phyloP scores from a whole-genome alignment of 2,113 vertebrate genomes.

The Grammomys surdaster region DNA sequence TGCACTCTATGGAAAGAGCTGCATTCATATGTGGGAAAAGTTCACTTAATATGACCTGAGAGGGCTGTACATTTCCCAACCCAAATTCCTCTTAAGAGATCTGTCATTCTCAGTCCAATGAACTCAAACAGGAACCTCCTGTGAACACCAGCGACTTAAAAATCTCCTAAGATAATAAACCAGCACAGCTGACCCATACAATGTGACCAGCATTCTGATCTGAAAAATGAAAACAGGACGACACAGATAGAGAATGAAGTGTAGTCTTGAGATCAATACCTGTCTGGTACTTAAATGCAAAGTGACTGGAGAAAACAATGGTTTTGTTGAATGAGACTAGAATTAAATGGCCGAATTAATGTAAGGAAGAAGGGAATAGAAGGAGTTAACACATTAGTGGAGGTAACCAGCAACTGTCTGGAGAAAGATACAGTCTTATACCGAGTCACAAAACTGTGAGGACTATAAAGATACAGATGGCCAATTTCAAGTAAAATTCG shows the following conservation, averaged over 20 bases:
- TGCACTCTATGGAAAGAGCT: slow-evolving; percentile 62
- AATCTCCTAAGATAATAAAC: slow-evolving; percentile 60
- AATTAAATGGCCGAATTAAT: background rate
- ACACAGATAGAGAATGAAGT: background rate
- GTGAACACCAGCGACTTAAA: slow-evolving; percentile 46
- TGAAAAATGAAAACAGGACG: background rate
- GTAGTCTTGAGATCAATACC: background rate
- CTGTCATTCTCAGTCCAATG: slow-evolving; percentile 25
- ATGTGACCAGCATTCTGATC: background rate
- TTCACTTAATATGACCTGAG: slow-evolving; percentile 67
- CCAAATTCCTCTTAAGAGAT: slow-evolving; percentile 65
- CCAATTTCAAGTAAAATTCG: background rate
- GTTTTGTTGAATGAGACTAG: background rate
- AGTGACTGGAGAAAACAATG: background rate
- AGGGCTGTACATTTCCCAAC: slow-evolving; percentile 67
- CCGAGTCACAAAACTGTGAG: background rate
- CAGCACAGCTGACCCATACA: background rate
- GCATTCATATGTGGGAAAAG: slow-evolving; percentile 45
- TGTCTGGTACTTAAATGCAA: background rate
- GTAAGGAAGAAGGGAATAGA: background rate
- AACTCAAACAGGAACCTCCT: slow-evolving; percentile 55
- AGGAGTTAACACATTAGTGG: background rate
- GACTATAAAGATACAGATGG: background rate
- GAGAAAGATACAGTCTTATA: background rate
- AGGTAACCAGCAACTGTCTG: background rate